These are phyloP conservation scores for Drosophila longiperda DNA, from an alignment of 2,888 invertebrate genomes.

Conservation along the genomic window DNA sequence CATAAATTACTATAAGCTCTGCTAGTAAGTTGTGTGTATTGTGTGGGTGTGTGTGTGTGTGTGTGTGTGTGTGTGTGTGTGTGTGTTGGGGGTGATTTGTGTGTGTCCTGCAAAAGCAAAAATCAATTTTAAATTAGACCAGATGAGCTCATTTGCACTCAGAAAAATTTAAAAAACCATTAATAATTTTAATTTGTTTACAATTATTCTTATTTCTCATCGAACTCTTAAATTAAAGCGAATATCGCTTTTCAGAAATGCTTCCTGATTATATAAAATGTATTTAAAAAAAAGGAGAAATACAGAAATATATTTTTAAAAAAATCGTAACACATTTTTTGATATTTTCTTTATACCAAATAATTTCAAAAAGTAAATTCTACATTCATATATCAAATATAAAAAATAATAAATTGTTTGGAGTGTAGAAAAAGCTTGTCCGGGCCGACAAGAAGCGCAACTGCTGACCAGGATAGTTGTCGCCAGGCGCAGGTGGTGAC, in stretches of 20 bases:
- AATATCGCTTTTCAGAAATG: background rate
- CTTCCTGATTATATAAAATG: background rate
- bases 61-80: conserved; percentile 1
- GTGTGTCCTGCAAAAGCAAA: conserved; percentile 34
- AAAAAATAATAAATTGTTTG: no score
- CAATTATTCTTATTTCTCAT: background rate
- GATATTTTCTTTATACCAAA: background rate
- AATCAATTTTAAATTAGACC: conserved; percentile 75
- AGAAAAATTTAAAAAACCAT: background rate
- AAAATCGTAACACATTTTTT: background rate
- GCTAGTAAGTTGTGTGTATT: background rate
- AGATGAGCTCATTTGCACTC: conserved; percentile 71
- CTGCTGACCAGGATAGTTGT: conserved; percentile 29
- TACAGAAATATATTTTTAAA: background rate
- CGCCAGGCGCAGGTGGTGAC: conserved; percentile 35
- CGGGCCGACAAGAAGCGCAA: background rate
- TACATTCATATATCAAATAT: background rate
- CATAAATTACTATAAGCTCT: conserved; percentile 9
- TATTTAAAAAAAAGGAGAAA: background rate
- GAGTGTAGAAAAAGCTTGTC: conserved; percentile 5
- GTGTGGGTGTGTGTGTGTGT: background rate
- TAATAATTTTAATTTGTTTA: background rate
- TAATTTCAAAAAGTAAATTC: background rate
- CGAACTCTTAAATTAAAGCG: background rate
- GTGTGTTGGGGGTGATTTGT: background rate